Evolutionary conservation across 1,140 invertebrate species (phyloP), one percentile per base, ranked within the genome.

Genomic region (Drosophila suzukii): DNA sequence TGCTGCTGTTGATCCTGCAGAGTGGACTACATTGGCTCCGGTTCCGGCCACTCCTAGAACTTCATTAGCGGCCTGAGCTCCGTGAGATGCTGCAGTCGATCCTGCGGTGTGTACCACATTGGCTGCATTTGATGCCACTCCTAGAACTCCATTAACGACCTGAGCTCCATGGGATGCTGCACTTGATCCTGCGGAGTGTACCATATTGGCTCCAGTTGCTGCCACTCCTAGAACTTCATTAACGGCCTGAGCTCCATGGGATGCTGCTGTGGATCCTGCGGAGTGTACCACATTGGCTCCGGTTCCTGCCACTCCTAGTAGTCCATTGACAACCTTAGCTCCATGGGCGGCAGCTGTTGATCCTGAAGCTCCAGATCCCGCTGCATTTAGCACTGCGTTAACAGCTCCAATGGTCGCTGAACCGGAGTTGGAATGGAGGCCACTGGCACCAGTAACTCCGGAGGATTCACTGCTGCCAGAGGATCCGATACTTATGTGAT

Each of bases 311-410:
- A 13, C 30, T 12, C 17, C 51, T 6, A 43, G 13, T 0, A 63
- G 2, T 13, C 55, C 56, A 2, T 57, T 63, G 11, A 47, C 60
- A 4, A 12, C 46, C 11, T 67, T 30, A 0, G 38, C 59, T 10
- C 46, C 46, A 20, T 30, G n/a, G 10, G 46, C 13, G 2, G 36
- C 59, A 1, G 11, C 46, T 1, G 47, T 15, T 0, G 44, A 27
- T 3, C 17, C 46, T 12, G 49, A 4, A 34, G 44, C 30, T 34
- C 17, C 49, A 17, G 30, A 11, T 34, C 10, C 30, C 8, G 13
- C 27, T 8, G 47, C 47, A 50, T 24, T 13, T 3, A 50, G 27
- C n/a, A 50, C 24, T 32, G 24, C 47, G 7, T 30, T 30, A 0
- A 43, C 32, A 7, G 13, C 10, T 53, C 17, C 32, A 13, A 38